A percentile compares a stretch with the other conserved stretches of the same genome.
Evolutionary conservation across 2,888 invertebrate genomes (phyloP).

Genomic region (Tillus elongatus): DNA sequence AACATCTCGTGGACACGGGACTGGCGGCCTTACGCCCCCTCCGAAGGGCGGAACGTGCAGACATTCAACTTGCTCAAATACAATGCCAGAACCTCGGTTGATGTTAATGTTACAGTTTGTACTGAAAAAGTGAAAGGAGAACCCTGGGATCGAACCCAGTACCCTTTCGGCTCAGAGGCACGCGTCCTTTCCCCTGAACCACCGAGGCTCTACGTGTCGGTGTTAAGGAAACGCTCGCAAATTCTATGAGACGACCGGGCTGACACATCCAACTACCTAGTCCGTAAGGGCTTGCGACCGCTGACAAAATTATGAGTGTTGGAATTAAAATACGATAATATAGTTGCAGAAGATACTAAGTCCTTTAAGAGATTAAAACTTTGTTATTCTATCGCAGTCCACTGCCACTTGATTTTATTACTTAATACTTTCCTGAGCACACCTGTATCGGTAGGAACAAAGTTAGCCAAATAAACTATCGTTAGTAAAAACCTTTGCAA

Average conservation of each 20-base stretch:
- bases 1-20: too few species aligned
- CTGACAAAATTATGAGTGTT: conserved; percentile 1
- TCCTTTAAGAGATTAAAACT: not conserved
- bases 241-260: not conserved
- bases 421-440: not conserved
- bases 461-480: not conserved
- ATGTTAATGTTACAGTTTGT: too few species aligned
- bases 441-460: not conserved
- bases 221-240: not conserved
- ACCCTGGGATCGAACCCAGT: too few species aligned
- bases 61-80: too few species aligned
- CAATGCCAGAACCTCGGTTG: too few species aligned
- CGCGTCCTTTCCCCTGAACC: too few species aligned
- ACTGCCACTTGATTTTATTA: not conserved
- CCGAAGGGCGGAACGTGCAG: too few species aligned
- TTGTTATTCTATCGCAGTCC: not conserved
- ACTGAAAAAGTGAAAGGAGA: too few species aligned
- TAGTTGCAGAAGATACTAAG: not conserved
- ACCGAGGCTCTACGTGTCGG: too few species aligned
- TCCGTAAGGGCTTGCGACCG: not conserved
- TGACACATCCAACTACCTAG: not conserved
- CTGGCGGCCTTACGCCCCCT: too few species aligned
- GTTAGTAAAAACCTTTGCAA: not conserved
- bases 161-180: too few species aligned
- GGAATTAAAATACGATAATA: not conserved